A percentile compares a stretch with the other conserved stretches of the same genome.
Conservation (phyloP, 2,888 invertebrate genomes). For the Seira musarum region DNA sequence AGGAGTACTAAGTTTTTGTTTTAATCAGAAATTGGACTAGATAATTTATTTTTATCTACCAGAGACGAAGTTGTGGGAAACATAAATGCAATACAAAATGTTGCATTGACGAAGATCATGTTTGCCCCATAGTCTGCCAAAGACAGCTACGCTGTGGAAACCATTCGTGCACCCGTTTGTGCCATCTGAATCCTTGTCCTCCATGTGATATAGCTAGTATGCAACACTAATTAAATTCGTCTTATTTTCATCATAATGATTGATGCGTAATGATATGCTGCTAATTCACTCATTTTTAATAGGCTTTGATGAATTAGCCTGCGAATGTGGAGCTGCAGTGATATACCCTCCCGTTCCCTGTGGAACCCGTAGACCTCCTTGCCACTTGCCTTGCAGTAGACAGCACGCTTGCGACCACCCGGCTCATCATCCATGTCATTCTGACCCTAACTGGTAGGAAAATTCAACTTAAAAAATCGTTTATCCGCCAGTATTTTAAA, state of each 20-base stretch:
- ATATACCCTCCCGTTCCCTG: constrained; percentile 94
- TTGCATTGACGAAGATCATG: constrained; percentile 89
- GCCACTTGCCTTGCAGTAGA: constrained; percentile 84
- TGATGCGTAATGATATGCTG: not conserved
- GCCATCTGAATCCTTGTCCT: constrained; percentile 89
- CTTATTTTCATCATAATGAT: constrained; percentile 15
- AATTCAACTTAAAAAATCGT: no score
- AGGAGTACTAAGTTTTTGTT: no score
- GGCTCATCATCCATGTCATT: constrained; percentile 89
- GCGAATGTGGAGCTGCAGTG: constrained; percentile 91
- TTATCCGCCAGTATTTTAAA: no score
- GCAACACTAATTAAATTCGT: constrained; percentile 71
- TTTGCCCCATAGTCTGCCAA: constrained; percentile 87
- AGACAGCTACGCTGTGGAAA: constrained; percentile 88
- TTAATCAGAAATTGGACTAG: not conserved
- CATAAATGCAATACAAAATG: constrained; percentile 93
- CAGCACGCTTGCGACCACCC: constrained; percentile 86
- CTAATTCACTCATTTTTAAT: constrained; percentile 53
- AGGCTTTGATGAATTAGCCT: constrained; percentile 90
- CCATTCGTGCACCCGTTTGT: constrained; percentile 90
- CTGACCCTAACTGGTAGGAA: constrained; percentile 77
- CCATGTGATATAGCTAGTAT: constrained; percentile 84
- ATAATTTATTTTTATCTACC: constrained; percentile 60
- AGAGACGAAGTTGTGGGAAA: constrained; percentile 87
- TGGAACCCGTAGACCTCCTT: constrained; percentile 89